A percentile compares a stretch with the other conserved stretches of the same genome.
Evolutionary conservation across 1,140 invertebrate genomes (phyloP).

Genomic region (Orussus abietinus): DNA sequence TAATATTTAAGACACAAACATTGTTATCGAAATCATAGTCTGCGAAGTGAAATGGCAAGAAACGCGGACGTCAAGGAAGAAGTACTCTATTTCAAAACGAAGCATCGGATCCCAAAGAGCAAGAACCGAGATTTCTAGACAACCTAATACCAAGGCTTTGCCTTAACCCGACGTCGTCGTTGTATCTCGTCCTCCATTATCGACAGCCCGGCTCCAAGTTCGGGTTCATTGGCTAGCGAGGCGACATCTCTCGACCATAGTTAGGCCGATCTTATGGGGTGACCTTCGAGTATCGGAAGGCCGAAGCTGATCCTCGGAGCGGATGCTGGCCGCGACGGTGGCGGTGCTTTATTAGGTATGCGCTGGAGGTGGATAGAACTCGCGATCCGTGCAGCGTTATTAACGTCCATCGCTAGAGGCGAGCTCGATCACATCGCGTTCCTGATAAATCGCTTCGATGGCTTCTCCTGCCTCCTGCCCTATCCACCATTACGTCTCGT

Average conservation of each 20-base stretch:
- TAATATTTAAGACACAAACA: no score
- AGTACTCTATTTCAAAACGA: no score
- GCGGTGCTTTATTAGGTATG: constrained; percentile 48
- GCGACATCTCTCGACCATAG: constrained; percentile 11
- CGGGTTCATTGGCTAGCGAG: constrained; percentile 16
- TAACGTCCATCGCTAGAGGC: constrained; percentile 46
- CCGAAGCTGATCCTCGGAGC: constrained; percentile 25
- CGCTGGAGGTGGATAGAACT: constrained; percentile 27
- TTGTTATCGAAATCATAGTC: no score
- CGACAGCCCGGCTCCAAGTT: constrained; percentile 21
- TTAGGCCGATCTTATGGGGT: constrained; percentile 18
- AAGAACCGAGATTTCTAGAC: no score
- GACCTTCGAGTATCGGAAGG: constrained; percentile 22
- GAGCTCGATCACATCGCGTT: constrained; percentile 48
- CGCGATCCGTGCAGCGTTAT: constrained; percentile 41
- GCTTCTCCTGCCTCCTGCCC: constrained; percentile 29
- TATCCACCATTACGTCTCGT: constrained; percentile 42
- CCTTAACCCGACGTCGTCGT: constrained; percentile 9
- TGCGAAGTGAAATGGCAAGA: no score
- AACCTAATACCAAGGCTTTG: no score
- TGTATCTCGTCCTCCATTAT: constrained; percentile 23
- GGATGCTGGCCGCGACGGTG: constrained; percentile 25
- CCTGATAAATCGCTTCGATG: constrained; percentile 50
- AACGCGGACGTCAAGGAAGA: no score
- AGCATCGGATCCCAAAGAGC: no score